Percentiles rank a stretch among this genome's conserved stretches.
Evolutionary conservation across 2,113 vertebrate species (phyloP).

Genomic region (Corythoichthys intestinalis): DNA sequence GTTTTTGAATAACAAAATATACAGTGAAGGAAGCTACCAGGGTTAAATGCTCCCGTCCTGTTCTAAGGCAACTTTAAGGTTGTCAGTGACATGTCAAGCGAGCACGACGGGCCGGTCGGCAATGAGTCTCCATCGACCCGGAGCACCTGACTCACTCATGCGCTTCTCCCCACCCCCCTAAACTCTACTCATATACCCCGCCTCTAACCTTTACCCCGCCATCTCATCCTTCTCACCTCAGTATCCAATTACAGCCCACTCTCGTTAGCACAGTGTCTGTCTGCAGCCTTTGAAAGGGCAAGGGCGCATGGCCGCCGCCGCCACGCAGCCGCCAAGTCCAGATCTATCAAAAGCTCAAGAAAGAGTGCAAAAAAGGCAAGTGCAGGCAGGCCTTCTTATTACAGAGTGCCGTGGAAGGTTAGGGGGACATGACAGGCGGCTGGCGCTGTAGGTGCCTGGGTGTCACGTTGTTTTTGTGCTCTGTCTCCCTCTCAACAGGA

Average conservation of each 20-base stretch:
- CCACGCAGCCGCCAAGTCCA: conserved; percentile 66
- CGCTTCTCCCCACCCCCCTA: conserved; percentile 57
- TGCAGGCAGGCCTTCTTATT: conserved; percentile 71
- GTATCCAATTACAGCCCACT: conserved; percentile 70
- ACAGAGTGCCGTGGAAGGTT: conserved; percentile 62
- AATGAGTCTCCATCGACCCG: conserved; percentile 47
- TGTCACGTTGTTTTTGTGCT: conserved; percentile 66
- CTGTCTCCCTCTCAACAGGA: conserved; percentile 74
- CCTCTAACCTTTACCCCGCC: conserved; percentile 48
- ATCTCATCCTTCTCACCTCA: conserved; percentile 64
- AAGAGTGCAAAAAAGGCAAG: conserved; percentile 68
- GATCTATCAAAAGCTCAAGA: conserved; percentile 68
- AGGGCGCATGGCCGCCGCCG: conserved; percentile 57
- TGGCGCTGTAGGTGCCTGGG: conserved; percentile 49
- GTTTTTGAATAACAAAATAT: too few species aligned
- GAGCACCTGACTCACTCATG: conserved; percentile 63
- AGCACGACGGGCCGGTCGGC: conserved; percentile 39
- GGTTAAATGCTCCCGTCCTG: conserved; percentile 15
- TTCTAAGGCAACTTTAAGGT: conserved; percentile 27
- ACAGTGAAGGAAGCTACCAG: background rate
- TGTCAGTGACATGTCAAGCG: conserved; percentile 36
- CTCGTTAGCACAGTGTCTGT: conserved; percentile 71
- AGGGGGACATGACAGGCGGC: conserved; percentile 41
- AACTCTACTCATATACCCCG: conserved; percentile 27
- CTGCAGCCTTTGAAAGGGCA: conserved; percentile 70